Evolutionary conservation across 2,797 vertebrate species (phyloP).

Genomic region (Rhincodon typus): DNA sequence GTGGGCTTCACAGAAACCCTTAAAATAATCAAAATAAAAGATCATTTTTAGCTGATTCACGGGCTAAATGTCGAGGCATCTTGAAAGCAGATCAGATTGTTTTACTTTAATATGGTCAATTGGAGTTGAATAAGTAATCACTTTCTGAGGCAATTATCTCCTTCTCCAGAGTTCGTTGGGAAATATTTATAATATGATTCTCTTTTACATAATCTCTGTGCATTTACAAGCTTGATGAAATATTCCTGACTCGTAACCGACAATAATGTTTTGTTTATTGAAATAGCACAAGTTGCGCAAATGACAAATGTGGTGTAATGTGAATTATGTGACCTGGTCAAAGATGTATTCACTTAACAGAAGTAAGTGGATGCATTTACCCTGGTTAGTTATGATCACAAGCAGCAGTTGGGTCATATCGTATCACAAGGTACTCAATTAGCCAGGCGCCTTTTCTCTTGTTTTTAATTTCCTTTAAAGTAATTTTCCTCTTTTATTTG

Average conservation of each 20-base stretch:
- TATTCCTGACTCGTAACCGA: not conserved
- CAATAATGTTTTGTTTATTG: not conserved
- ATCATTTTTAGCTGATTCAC: not conserved
- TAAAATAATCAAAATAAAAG: not conserved
- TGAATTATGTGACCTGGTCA: not conserved
- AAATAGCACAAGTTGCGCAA: not conserved
- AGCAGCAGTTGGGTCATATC: not conserved
- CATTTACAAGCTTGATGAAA: not conserved
- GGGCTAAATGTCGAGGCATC: not conserved
- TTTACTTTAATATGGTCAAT: not conserved
- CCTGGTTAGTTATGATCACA: too few relatives aligned
- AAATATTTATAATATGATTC: not conserved
- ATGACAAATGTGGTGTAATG: not conserved
- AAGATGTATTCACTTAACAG: not conserved
- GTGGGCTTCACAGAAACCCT: not conserved
- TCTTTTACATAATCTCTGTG: not conserved
- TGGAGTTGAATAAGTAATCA: not conserved
- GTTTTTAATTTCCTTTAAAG: not conserved
- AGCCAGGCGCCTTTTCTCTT: not conserved
- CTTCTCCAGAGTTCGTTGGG: not conserved
- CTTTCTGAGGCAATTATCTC: not conserved
- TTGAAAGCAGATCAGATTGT: not conserved
- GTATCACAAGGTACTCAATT: not conserved
- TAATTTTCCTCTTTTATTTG: not conserved
- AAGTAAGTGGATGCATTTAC: not conserved